Percentiles rank a stretch among this genome's conserved stretches.
Evolutionary conservation across 2,797 vertebrate species (phyloP).

Genomic region (Otolemur crassicaudatus): DNA sequence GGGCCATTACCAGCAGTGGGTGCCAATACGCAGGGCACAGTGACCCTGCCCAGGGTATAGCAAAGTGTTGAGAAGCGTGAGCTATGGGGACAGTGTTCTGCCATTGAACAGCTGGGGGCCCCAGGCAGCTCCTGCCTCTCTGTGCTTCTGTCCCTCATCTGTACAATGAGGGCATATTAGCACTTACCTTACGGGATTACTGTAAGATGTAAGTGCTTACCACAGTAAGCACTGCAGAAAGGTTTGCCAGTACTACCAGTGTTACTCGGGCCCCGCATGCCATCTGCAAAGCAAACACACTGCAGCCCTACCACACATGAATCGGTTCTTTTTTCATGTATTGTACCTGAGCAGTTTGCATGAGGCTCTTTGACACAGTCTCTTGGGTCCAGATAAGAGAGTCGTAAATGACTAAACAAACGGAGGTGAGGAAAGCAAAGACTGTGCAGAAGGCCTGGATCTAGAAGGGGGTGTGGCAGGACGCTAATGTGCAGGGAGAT

Average conservation of each 20-base stretch:
- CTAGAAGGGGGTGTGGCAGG: constrained; percentile 67
- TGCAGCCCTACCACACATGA: not conserved
- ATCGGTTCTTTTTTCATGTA: not conserved
- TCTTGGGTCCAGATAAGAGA: constrained; percentile 76
- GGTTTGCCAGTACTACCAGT: not conserved
- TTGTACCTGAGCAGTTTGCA: constrained; percentile 6
- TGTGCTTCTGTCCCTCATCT: not conserved
- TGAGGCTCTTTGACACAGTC: constrained; percentile 14
- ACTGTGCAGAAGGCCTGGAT: constrained; percentile 77
- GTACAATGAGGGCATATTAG: not conserved
- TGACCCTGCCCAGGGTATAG: not conserved
- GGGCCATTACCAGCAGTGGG: not conserved
- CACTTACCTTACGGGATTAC: not conserved
- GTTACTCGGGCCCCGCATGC: not conserved
- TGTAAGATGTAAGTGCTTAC: not conserved
- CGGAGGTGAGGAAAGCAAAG: constrained; percentile 76
- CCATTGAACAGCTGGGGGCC: not conserved
- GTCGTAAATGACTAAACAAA: constrained; percentile 80
- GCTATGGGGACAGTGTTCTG: not conserved
- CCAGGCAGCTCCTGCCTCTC: not conserved
- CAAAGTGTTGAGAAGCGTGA: not conserved
- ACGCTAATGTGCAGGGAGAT: constrained; percentile 82
- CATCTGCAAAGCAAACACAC: constrained; percentile 1
- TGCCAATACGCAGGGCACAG: not conserved
- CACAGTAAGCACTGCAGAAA: not conserved